These are phyloP conservation scores for Brenthis hecate DNA, from an alignment of 2,888 invertebrate species.

Conservation along the genomic window DNA sequence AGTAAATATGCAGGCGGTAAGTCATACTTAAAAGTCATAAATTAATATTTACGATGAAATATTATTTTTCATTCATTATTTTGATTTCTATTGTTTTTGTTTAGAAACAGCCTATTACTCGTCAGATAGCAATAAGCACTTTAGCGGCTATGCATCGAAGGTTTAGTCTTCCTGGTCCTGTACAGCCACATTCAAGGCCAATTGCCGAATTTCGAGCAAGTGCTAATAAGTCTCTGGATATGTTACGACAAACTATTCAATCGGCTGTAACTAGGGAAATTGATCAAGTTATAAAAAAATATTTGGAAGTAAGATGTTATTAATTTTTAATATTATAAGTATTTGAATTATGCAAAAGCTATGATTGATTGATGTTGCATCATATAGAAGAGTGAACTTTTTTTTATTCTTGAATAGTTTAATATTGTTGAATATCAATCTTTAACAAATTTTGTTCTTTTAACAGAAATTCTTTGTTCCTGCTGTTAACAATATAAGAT, in stretches of 20 bases:
- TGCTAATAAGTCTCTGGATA: slow-evolving; percentile 88
- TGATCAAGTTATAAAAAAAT: slow-evolving; percentile 88
- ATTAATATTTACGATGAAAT: background rate
- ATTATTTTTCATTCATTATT: slow-evolving; percentile 12
- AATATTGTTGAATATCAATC: no score
- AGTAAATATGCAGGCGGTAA: slow-evolving; percentile 67
- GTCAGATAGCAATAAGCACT: slow-evolving; percentile 88
- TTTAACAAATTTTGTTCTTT: slow-evolving; percentile 49
- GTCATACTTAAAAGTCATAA: slow-evolving; percentile 20
- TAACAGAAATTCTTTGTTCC: slow-evolving; percentile 89
- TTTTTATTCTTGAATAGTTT: no score
- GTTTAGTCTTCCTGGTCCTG: slow-evolving; percentile 81
- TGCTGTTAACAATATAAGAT: slow-evolving; percentile 88
- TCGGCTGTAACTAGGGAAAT: slow-evolving; percentile 90
- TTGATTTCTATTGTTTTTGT: slow-evolving; percentile 42
- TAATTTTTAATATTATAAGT: background rate
- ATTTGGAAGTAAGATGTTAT: slow-evolving; percentile 84
- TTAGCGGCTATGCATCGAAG: slow-evolving; percentile 84
- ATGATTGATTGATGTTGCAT: no score
- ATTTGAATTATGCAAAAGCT: background rate
- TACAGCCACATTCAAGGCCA: slow-evolving; percentile 76
- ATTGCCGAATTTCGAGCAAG: slow-evolving; percentile 83
- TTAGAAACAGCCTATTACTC: slow-evolving; percentile 75
- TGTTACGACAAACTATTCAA: slow-evolving; percentile 89
- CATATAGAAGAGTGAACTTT: no score